Evolutionary conservation across 2,113 vertebrate genomes (phyloP).

Genomic region (Hippocampus barbouri): DNA sequence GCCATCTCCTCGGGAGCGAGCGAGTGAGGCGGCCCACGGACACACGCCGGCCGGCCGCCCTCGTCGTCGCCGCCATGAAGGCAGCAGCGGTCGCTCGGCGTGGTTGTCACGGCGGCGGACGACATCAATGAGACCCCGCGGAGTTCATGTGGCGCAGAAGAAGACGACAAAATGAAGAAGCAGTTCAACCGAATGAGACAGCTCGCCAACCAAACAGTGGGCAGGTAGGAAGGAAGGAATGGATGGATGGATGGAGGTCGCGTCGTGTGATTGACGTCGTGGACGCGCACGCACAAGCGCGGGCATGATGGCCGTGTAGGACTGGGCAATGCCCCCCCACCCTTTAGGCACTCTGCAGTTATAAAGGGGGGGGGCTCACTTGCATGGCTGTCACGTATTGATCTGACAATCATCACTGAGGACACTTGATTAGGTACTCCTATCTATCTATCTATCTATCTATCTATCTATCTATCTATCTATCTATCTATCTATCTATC

Average conservation of each 20-base stretch:
- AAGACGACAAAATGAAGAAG: slow-evolving; percentile 87
- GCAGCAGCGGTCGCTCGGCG: slow-evolving; percentile 15
- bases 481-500: slow-evolving; percentile 5
- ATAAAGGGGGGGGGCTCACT: background rate
- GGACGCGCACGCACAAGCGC: slow-evolving; percentile 29
- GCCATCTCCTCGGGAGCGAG: slow-evolving; percentile 54
- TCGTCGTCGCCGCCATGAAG: slow-evolving; percentile 21
- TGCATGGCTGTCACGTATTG: slow-evolving; percentile 6
- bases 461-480: slow-evolving; percentile 2
- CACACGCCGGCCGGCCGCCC: slow-evolving; percentile 13
- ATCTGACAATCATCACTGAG: background rate
- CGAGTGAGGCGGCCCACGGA: slow-evolving; percentile 40
- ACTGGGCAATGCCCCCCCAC: slow-evolving; percentile 23
- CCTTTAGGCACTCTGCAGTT: slow-evolving; percentile 18
- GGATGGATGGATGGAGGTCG: background rate
- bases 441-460: background rate
- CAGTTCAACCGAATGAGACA: slow-evolving; percentile 96
- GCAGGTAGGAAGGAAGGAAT: slow-evolving; percentile 75
- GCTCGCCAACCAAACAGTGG: slow-evolving; percentile 93
- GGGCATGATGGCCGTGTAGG: slow-evolving; percentile 43
- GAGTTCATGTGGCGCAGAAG: slow-evolving; percentile 37
- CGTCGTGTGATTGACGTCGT: slow-evolving; percentile 38
- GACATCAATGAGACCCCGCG: background rate
- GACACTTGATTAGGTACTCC: background rate
- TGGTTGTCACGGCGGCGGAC: slow-evolving; percentile 48